Conservation (phyloP, 2,113 vertebrate species). For the Melanotaenia duboulayi region DNA sequence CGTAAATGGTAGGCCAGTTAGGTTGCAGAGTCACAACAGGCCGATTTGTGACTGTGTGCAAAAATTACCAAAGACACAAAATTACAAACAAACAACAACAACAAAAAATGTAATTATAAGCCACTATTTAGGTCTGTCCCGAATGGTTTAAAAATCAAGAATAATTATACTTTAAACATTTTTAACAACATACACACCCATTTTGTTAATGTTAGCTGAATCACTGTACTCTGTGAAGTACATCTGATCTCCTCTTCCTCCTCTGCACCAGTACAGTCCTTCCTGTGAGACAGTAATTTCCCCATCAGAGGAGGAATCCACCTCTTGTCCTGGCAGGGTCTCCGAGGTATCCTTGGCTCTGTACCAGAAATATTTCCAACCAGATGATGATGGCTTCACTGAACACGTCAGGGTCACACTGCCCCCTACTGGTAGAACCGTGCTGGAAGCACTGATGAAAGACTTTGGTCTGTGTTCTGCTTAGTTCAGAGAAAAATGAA, state of each 20-base stretch:
- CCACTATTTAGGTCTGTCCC: too few species aligned
- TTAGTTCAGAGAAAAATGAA: neutral
- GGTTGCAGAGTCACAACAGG: neutral
- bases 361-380: constrained; percentile 32
- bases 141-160: too few species aligned
- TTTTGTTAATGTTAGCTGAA: neutral
- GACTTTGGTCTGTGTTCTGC: neutral
- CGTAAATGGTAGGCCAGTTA: neutral
- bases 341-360: neutral
- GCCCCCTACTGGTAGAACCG: neutral
- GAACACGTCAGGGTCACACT: constrained; percentile 37
- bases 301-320: neutral
- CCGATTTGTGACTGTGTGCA: neutral
- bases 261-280: constrained; percentile 40
- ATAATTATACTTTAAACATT: neutral
- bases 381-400: constrained; percentile 14
- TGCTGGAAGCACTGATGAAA: neutral
- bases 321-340: neutral
- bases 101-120: neutral
- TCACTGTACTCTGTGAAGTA: constrained; percentile 25
- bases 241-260: neutral
- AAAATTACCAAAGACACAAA: neutral
- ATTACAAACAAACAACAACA: too few species aligned
- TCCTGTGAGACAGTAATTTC: constrained; percentile 18
- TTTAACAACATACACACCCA: neutral